These are phyloP conservation scores for Pelobates fuscus DNA, from an alignment of 2,113 vertebrate species.

Conservation along the genomic window DNA sequence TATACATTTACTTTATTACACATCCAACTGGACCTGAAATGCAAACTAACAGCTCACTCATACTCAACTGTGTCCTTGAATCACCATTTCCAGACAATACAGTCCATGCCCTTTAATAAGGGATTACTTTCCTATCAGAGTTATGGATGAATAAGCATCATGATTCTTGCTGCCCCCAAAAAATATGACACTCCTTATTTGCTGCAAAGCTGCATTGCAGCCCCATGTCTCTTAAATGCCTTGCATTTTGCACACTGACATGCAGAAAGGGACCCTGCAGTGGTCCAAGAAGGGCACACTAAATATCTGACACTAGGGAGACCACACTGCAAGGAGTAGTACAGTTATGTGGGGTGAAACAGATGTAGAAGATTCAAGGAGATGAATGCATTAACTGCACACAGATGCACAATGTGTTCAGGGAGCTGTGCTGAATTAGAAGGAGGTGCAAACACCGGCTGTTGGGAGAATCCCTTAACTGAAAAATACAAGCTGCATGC, in stretches of 20 bases:
- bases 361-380: not conserved
- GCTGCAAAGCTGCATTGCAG: constrained; percentile 39
- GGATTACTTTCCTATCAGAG: not conserved
- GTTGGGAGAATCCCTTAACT: not conserved
- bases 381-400: not conserved
- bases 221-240: not conserved
- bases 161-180: not conserved
- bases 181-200: constrained; percentile 7
- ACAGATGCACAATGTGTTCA: no score
- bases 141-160: not conserved
- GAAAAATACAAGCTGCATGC: not conserved
- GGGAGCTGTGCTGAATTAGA: no score
- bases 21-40: no score
- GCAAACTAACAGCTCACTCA: not conserved
- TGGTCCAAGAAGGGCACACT: constrained; percentile 1
- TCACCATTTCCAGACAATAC: not conserved
- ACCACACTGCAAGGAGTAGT: constrained; percentile 3
- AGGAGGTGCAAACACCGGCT: no score
- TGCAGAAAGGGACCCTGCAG: no score
- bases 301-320: constrained; percentile 8
- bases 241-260: not conserved
- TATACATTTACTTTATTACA: no score
- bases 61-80: not conserved
- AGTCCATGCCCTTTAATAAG: not conserved
- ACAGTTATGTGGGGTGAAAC: not conserved